Conservation (phyloP, 1,140 invertebrate genomes). For the Caligus rogercresseyi region DNA sequence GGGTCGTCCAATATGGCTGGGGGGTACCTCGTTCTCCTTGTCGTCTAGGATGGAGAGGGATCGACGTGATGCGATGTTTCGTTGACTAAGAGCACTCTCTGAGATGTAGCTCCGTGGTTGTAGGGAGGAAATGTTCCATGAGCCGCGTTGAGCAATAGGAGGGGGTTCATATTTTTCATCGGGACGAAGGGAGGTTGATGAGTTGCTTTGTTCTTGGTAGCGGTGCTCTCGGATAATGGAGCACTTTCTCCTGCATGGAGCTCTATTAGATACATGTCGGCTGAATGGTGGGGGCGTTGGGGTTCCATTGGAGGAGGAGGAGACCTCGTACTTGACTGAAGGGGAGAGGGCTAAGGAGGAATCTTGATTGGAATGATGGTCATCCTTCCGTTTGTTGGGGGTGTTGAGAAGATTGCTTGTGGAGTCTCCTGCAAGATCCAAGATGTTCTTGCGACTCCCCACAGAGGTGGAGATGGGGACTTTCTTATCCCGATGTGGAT, state of each 20-base stretch:
- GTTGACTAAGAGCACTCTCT: background rate
- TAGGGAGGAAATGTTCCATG: background rate
- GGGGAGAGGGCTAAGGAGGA: background rate
- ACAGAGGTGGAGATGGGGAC: slow-evolving; percentile 2
- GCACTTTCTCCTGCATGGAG: slow-evolving; percentile 38
- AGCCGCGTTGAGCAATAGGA: background rate
- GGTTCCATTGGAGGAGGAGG: no score
- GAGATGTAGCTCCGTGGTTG: background rate
- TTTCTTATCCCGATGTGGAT: slow-evolving; percentile 11
- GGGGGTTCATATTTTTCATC: slow-evolving; percentile 9
- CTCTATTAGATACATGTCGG: slow-evolving; percentile 23
- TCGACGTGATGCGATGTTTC: background rate
- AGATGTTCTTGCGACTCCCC: slow-evolving; percentile 11
- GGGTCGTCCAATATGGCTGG: background rate
- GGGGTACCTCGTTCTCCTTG: slow-evolving; percentile 5
- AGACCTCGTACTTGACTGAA: slow-evolving; percentile 1
- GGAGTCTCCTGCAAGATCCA: slow-evolving; percentile 3
- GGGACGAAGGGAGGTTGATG: background rate
- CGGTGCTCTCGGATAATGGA: slow-evolving; percentile 39
- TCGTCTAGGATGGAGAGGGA: slow-evolving; percentile 15
- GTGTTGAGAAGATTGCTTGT: slow-evolving; percentile 9
- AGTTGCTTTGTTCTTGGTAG: slow-evolving; percentile 30
- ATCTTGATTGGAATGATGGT: background rate
- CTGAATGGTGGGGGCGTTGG: slow-evolving; percentile 13
- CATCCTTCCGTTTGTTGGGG: slow-evolving; percentile 1